Evolutionary conservation across 1,140 invertebrate species (phyloP), one percentile per base, ranked within the genome.

Genomic region (Tetranychus cinnabarinus): DNA sequence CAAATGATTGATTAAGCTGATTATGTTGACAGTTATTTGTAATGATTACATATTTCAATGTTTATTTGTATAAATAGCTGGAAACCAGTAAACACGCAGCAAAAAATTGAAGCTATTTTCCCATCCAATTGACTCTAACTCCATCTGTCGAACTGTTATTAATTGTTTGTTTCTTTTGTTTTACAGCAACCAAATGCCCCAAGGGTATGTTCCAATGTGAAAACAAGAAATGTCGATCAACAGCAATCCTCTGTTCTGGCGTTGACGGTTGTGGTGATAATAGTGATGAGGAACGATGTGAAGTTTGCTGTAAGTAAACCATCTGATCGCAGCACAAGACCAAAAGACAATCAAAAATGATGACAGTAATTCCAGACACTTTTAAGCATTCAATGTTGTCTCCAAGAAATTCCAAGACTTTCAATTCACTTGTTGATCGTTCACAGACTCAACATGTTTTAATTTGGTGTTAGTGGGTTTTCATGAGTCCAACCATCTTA

Each of bases 181-280:
- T 6, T 42, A 6, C 39, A 64, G 60, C 57, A n/a, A 6, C 23
- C 3, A 34, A 37, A 45, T 64, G 63, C 55, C 63, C 63, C 12
- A 62, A 64, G 23, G 61, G 61, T 34, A 64, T 61, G 1, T 62
- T 62, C 23, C 56, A 82, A 57, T 92, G 88, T 71, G 79, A 77
- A 55, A 90, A 90, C 71, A 85, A 86, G 1, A 76, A 84, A 54
- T 91, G 88, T 70, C 77, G 88, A 61, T 88, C 85, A 34, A 83
- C 83, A 13, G 86, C 86, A 0, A 84, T 89, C 57, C 79, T 84
- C 2, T 90, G 86, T 71, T 88, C 84, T 12, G 87, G 86, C 8
- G 76, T 82, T 12, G 86, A 90, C 70, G 87, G 87, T 37, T 90
- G 88, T 69, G 87, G 87, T 6, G 87, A 91, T 76, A 83, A 83